phyloP scores from a whole-genome alignment of 2,113 vertebrate genomes.

The Leucosticte australis region DNA sequence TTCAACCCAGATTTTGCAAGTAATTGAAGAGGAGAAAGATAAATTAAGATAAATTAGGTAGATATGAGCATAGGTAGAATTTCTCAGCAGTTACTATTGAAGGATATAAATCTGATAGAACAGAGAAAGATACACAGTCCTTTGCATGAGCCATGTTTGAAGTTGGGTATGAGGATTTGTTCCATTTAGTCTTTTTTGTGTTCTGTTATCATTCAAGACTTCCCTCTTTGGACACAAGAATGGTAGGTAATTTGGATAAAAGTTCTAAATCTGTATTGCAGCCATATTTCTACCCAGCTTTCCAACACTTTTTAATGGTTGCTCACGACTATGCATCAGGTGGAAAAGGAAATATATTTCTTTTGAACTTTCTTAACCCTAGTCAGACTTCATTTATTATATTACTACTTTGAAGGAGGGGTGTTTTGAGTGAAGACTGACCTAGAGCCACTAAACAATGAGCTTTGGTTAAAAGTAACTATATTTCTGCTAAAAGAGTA shows the following conservation, averaged over 20 bases:
- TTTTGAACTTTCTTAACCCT: not conserved
- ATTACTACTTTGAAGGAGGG: not conserved
- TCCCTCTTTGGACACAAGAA: not conserved
- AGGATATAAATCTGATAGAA: not conserved
- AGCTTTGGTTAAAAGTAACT: not conserved
- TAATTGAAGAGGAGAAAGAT: not conserved
- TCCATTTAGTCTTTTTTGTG: not conserved
- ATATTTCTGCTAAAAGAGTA: not conserved
- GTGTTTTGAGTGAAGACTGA: not conserved
- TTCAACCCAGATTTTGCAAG: not conserved
- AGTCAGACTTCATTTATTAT: not conserved
- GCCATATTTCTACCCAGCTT: not conserved
- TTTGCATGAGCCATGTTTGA: not conserved
- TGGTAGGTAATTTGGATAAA: not conserved
- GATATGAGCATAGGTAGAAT: not conserved
- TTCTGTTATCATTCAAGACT: not conserved
- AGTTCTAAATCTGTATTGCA: not conserved
- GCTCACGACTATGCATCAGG: not conserved
- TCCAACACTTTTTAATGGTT: not conserved
- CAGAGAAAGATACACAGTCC: not conserved
- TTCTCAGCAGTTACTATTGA: not conserved
- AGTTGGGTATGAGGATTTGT: not conserved
- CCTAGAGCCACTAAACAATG: not conserved
- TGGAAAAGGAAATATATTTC: not conserved
- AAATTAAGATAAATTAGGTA: conserved; percentile 8